phyloP scores from a whole-genome alignment of 64 coral and sea anemone genomes.

The Pachyseris speciosa region DNA sequence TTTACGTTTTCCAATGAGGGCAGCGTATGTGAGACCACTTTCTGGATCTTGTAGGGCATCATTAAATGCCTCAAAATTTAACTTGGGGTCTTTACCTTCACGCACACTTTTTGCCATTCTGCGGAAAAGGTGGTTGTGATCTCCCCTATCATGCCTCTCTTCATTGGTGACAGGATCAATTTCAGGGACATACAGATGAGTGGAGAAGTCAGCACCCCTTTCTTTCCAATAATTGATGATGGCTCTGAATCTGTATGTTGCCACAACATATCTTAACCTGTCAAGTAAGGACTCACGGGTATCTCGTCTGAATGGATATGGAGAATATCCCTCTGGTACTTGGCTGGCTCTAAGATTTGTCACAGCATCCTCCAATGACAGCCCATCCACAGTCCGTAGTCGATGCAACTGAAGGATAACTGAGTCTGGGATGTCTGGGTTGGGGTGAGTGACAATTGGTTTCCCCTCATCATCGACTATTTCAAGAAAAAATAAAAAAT shows the following conservation, averaged over 20 bases:
- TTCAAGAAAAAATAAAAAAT: no score
- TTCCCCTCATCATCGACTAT: slow-evolving; percentile 15
- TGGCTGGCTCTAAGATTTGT: slow-evolving; percentile 7
- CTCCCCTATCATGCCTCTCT: slow-evolving; percentile 25
- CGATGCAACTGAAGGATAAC: background rate
- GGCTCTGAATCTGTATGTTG: slow-evolving; percentile 19
- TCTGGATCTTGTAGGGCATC: background rate
- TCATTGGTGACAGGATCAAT: slow-evolving; percentile 11
- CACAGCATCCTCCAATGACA: slow-evolving; percentile 58
- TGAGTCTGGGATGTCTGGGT: background rate
- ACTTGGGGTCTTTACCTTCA: background rate
- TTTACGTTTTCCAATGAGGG: background rate
- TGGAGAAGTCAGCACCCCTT: slow-evolving; percentile 34
- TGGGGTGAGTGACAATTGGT: background rate
- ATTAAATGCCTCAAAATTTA: slow-evolving; percentile 42
- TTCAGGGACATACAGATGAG: slow-evolving; percentile 39
- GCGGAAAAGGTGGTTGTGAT: slow-evolving; percentile 42
- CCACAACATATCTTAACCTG: slow-evolving; percentile 45
- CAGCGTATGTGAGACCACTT: background rate
- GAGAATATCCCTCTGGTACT: slow-evolving; percentile 49
- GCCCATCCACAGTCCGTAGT: background rate
- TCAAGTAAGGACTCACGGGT: slow-evolving; percentile 20
- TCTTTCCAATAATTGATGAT: slow-evolving; percentile 52
- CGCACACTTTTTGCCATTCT: slow-evolving; percentile 37
- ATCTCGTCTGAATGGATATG: slow-evolving; percentile 47